A percentile compares a stretch with the other conserved stretches of the same genome.
Evolutionary conservation across 2,888 invertebrate species (phyloP).

Genomic region (Apodemia zela): DNA sequence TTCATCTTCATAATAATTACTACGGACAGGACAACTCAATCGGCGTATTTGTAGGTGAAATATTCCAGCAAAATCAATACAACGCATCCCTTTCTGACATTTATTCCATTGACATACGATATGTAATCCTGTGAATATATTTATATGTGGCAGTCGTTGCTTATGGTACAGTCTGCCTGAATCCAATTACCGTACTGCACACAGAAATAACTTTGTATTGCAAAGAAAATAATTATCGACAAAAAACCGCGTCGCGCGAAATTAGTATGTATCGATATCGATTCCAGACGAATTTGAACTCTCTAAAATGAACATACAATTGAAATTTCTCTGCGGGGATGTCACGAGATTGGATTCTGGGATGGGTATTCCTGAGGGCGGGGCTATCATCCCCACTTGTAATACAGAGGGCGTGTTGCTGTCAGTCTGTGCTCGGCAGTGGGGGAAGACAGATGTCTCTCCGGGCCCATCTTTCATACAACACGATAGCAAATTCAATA

Average conservation of each 20-base stretch:
- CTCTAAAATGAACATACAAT: slow-evolving; percentile 33
- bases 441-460: slow-evolving; percentile 73
- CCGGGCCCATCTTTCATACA: slow-evolving; percentile 61
- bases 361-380: slow-evolving; percentile 40
- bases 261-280: slow-evolving; percentile 38
- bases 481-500: slow-evolving; percentile 69
- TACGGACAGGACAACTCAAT: slow-evolving; percentile 71
- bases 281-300: slow-evolving; percentile 25
- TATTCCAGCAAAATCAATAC: slow-evolving; percentile 22
- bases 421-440: slow-evolving; percentile 58
- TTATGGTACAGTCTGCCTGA: slow-evolving; percentile 39
- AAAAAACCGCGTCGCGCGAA: slow-evolving; percentile 53
- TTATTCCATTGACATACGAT: too few relatives aligned
- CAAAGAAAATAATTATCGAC: slow-evolving; percentile 55
- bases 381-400: slow-evolving; percentile 40
- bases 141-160: too few relatives aligned
- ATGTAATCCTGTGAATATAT: too few relatives aligned
- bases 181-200: slow-evolving; percentile 61
- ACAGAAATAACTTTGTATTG: slow-evolving; percentile 60
- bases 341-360: slow-evolving; percentile 25
- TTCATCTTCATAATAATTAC: slow-evolving; percentile 76
- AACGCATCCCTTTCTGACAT: slow-evolving; percentile 18
- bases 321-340: slow-evolving; percentile 33
- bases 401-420: slow-evolving; percentile 49
- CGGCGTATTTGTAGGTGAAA: slow-evolving; percentile 33